These are phyloP conservation scores for Argyresthia albistria DNA, from an alignment of 2,888 invertebrate species.

Conservation along the genomic window DNA sequence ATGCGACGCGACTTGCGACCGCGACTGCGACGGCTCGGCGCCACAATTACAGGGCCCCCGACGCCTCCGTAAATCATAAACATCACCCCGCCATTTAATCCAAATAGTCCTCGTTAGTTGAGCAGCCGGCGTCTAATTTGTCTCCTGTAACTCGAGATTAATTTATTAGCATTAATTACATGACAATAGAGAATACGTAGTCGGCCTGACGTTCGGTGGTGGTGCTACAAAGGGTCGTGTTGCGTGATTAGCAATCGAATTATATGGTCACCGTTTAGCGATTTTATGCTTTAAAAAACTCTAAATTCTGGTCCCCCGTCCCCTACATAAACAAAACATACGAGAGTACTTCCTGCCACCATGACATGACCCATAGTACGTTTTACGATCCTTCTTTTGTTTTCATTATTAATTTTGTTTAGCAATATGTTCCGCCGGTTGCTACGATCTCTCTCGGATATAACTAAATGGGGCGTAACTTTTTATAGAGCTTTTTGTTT, in stretches of 20 bases:
- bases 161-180: conserved; percentile 70
- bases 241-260: neutral
- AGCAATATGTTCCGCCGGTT: conserved; percentile 61
- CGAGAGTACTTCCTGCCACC: too few relatives aligned
- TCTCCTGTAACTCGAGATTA: conserved; percentile 68
- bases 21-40: conserved; percentile 27
- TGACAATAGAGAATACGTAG: conserved; percentile 38
- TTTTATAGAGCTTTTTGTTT: conserved; percentile 55
- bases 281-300: neutral
- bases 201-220: neutral
- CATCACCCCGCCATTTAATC: conserved; percentile 71
- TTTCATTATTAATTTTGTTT: conserved; percentile 52
- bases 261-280: neutral
- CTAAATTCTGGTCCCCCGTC: too few relatives aligned
- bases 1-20: neutral
- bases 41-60: conserved; percentile 61
- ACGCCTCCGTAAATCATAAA: conserved; percentile 70
- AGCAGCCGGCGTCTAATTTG: conserved; percentile 70
- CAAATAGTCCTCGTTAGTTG: conserved; percentile 71
- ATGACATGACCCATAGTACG: too few relatives aligned
- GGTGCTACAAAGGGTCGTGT: neutral
- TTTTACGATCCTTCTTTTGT: neutral
- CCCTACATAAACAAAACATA: too few relatives aligned
- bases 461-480: conserved; percentile 56
- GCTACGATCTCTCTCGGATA: conserved; percentile 46